Conservation (phyloP, 2,888 invertebrate genomes). For the Acleris sparsana region DNA sequence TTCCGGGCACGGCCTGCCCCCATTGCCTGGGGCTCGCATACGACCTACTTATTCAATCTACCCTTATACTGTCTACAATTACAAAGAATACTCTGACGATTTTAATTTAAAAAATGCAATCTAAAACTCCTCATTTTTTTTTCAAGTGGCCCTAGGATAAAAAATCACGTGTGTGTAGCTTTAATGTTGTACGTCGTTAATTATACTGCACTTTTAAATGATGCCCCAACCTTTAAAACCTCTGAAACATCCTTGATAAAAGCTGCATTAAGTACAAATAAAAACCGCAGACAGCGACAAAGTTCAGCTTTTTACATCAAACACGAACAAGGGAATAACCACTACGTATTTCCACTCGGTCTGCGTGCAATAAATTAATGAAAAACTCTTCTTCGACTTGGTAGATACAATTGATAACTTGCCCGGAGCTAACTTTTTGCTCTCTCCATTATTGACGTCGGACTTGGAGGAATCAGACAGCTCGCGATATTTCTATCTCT, state of each 20-base stretch:
- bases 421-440: slow-evolving; percentile 71
- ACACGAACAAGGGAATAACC: slow-evolving; percentile 68
- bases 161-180: slow-evolving; percentile 4
- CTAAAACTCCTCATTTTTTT: no score
- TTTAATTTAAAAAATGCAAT: no score
- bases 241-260: slow-evolving; percentile 54
- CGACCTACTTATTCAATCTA: slow-evolving; percentile 32
- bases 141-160: not conserved
- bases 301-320: slow-evolving; percentile 66
- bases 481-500: slow-evolving; percentile 54
- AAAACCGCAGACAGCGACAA: slow-evolving; percentile 60
- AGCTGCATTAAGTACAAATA: slow-evolving; percentile 62
- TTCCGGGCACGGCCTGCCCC: slow-evolving; percentile 37
- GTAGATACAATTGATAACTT: slow-evolving; percentile 77
- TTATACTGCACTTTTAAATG: slow-evolving; percentile 39
- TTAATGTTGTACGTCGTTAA: slow-evolving; percentile 7
- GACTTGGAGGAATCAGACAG: slow-evolving; percentile 54
- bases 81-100: not conserved
- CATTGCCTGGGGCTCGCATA: slow-evolving; percentile 38
- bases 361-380: slow-evolving; percentile 74
- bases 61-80: slow-evolving; percentile 16
- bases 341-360: slow-evolving; percentile 70
- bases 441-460: slow-evolving; percentile 68
- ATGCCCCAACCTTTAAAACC: slow-evolving; percentile 53
- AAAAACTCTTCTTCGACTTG: slow-evolving; percentile 67